phyloP scores from a whole-genome alignment of 2,888 invertebrate genomes.

The Choristoneura rosaceana region DNA sequence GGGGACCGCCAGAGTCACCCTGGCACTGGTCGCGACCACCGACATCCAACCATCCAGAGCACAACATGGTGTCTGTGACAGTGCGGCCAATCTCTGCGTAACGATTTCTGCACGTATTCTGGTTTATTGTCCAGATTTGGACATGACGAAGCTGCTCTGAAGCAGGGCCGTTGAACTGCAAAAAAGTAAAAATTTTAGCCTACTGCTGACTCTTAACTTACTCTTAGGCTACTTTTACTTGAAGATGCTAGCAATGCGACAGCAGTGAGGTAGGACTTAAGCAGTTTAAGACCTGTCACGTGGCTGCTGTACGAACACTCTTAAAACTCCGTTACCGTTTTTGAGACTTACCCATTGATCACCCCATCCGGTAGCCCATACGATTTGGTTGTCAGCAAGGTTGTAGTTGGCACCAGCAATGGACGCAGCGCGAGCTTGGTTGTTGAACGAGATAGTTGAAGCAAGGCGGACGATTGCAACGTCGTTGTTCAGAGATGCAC shows the following conservation, averaged over 20 bases:
- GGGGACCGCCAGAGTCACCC: conserved; percentile 66
- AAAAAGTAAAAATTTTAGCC: background rate
- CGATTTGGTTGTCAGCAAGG: conserved; percentile 55
- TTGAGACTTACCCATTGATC: conserved; percentile 47
- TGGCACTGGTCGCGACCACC: conserved; percentile 71
- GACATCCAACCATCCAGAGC: conserved; percentile 61
- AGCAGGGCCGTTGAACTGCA: conserved; percentile 23
- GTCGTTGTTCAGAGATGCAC: conserved; percentile 51
- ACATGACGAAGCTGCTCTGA: conserved; percentile 61
- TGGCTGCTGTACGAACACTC: no score
- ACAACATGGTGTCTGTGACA: conserved; percentile 59
- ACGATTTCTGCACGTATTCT: conserved; percentile 50
- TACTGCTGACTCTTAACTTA: background rate
- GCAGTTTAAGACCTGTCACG: no score
- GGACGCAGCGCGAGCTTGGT: conserved; percentile 48
- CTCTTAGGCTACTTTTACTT: no score
- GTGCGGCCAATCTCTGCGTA: conserved; percentile 50
- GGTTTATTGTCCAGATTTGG: conserved; percentile 56
- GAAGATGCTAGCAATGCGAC: no score
- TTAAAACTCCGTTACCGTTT: background rate
- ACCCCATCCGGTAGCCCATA: conserved; percentile 69
- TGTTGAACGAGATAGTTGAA: conserved; percentile 47
- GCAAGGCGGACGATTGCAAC: conserved; percentile 55
- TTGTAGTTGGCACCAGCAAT: conserved; percentile 63
- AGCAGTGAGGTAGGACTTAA: no score